A percentile compares a stretch with the other conserved stretches of the same genome.
These are phyloP conservation scores for Eucriotettix oculatus DNA, from an alignment of 2,888 invertebrate genomes.

Conservation along the genomic window DNA sequence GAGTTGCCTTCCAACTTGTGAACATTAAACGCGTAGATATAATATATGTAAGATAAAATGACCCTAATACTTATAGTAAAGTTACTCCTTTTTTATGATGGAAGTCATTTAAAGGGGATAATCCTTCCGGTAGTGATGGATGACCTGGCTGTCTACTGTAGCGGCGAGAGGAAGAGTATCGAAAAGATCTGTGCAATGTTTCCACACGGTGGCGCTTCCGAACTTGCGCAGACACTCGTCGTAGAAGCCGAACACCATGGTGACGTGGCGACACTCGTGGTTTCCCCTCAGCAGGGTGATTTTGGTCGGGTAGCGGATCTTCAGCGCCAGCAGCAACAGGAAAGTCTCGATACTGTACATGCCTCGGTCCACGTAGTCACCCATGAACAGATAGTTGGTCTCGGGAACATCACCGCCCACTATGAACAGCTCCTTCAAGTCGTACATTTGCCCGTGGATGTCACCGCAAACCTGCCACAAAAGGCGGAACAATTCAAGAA, in stretches of 20 bases:
- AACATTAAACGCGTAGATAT: no score
- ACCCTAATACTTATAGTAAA: no score
- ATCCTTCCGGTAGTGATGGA: no score
- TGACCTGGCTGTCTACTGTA: not conserved
- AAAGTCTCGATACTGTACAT: not conserved
- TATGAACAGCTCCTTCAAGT: not conserved
- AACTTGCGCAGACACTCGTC: not conserved
- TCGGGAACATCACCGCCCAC: not conserved
- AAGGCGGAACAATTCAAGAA: no score
- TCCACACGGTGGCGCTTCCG: not conserved
- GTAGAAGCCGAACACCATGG: not conserved
- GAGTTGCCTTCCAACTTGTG: no score
- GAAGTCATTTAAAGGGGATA: no score
- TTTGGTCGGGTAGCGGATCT: not conserved
- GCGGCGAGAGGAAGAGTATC: not conserved
- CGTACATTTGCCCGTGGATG: not conserved
- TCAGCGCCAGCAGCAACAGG: not conserved
- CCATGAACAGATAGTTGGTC: not conserved
- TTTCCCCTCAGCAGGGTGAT: not conserved
- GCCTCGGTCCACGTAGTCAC: not conserved
- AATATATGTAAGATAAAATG: no score
- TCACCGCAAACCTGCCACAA: not conserved
- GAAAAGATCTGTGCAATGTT: not conserved
- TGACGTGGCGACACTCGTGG: not conserved
- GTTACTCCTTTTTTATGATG: no score